Conservation (phyloP, 2,113 vertebrate species). For the Saiga tatarica region DNA sequence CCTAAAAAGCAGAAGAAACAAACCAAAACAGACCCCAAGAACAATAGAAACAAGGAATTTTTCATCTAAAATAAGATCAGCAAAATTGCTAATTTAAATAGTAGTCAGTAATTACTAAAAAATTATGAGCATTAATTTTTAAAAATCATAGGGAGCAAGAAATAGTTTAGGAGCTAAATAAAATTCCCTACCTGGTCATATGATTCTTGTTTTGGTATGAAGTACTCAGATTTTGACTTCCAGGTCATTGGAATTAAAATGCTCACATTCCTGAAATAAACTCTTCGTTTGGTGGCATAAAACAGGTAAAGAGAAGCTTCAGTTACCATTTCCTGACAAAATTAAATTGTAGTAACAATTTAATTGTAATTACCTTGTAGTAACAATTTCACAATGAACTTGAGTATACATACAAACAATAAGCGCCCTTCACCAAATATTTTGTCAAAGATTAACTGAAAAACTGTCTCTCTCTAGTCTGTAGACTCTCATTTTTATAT, state of each 20-base stretch:
- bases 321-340: constrained; percentile 79
- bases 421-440: background rate
- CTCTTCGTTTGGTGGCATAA: constrained; percentile 70
- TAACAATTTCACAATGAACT: background rate
- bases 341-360: constrained; percentile 30
- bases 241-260: constrained; percentile 83
- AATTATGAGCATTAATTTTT: background rate
- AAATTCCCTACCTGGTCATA: constrained; percentile 78
- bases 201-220: constrained; percentile 78
- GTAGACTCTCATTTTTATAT: background rate
- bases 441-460: constrained; percentile 27
- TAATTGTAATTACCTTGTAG: background rate
- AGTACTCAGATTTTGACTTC: constrained; percentile 62
- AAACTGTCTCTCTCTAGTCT: background rate
- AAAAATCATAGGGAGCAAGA: background rate
- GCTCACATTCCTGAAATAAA: constrained; percentile 82
- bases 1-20: constrained; percentile 68
- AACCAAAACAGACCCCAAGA: background rate
- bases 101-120: background rate
- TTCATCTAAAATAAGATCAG: background rate
- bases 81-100: background rate
- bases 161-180: background rate
- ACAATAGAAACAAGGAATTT: background rate
- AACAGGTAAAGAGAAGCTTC: constrained; percentile 80
- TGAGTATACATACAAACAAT: background rate